Base-by-base conservation (phyloP, 2,113 vertebrate genomes). In the Embiotoca jacksoni region DNA sequence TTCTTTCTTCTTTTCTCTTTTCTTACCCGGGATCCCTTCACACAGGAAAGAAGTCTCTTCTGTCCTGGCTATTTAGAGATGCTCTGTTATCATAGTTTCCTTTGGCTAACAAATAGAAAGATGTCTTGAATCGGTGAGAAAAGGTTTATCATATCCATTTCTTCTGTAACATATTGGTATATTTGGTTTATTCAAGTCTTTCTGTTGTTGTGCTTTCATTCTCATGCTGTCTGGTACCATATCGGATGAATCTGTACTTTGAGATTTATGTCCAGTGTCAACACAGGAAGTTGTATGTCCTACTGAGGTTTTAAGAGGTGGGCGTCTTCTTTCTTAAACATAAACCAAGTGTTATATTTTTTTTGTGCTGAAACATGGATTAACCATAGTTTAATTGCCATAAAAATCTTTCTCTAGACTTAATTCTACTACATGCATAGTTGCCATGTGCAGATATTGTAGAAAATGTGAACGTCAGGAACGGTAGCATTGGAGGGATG, bases 1-100 rank as follows among this genome's bases (percentile, higher is more conserved):
- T 56, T 23, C 23, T 64, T 74, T 31, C 32, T 37, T 41, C 47
- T 69, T 64, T 59, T 23, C 33, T 39, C 44, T 50, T 71, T 61
- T 59, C 35, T 59, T 37, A n/a, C 36, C 1, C 9, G 46, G 7
- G 36, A 72, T 2, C 31, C 5, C 14, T 11, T 49, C 23, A 41
- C n/a, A 7, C 37, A 63, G 14, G 41, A 66, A 14, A 74, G 31
- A 55, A 6, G 32, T 83, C 61, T 44, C 1, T 30, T 80, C 7
- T 58, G 31, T 63, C 7, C 36, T 58, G 75, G 8, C 59, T 56
- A 8, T 53, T 32, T 36, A 30, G 14, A 23, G 4, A 49, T 5
- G 31, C 3, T 36, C n/a, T 60, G 32, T 68, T 32, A n/a, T 63
- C 53, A 16, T 37, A 33, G 6, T 6, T 52, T 52, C 16, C 7